phyloP scores from a whole-genome alignment of 2,797 vertebrate species.

The Hippopotamyrus pictus region DNA sequence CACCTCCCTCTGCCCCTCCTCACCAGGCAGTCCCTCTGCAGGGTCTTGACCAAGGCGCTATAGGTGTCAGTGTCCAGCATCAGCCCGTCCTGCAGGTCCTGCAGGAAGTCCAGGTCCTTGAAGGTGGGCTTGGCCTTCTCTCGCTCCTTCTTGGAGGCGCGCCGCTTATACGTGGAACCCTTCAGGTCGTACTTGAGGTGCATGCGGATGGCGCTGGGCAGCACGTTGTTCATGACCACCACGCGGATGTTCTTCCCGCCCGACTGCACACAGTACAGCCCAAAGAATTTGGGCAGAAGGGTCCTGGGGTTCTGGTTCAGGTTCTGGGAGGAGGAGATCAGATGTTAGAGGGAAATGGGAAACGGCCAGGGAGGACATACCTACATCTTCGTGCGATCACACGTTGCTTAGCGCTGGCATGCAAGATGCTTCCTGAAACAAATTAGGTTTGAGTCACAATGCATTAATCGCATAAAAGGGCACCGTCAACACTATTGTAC shows the following conservation, averaged over 20 bases:
- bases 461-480: neutral
- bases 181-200: slow-evolving; percentile 95
- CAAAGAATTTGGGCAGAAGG: slow-evolving; percentile 92
- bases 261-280: slow-evolving; percentile 90
- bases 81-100: slow-evolving; percentile 81
- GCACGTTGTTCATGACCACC: slow-evolving; percentile 93
- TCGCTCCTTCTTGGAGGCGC: slow-evolving; percentile 88
- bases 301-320: slow-evolving; percentile 96
- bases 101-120: slow-evolving; percentile 94
- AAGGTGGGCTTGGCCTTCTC: slow-evolving; percentile 86
- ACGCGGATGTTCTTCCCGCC: slow-evolving; percentile 94
- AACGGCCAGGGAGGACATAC: neutral
- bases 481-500: neutral
- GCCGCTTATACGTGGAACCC: slow-evolving; percentile 90
- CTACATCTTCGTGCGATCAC: neutral
- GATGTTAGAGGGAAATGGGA: neutral
- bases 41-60: slow-evolving; percentile 79
- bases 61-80: slow-evolving; percentile 83
- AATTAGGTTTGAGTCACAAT: neutral
- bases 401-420: neutral
- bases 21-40: slow-evolving; percentile 94
- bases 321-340: slow-evolving; percentile 65
- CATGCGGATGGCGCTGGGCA: slow-evolving; percentile 88
- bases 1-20: slow-evolving; percentile 36
- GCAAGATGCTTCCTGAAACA: neutral